These are phyloP conservation scores for Nasua narica DNA, from an alignment of 2,797 vertebrate species.

Conservation along the genomic window DNA sequence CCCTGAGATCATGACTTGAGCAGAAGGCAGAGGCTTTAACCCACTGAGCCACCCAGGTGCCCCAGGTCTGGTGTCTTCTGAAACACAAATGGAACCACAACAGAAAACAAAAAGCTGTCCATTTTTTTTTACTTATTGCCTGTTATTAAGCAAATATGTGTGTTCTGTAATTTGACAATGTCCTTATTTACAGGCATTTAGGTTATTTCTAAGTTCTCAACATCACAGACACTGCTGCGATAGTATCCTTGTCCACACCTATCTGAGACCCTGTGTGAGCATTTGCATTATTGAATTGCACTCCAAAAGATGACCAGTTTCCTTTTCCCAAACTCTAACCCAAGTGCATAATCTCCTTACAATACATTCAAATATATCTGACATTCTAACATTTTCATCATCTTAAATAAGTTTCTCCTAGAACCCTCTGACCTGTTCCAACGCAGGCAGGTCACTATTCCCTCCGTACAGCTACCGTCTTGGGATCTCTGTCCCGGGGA, in stretches of 20 bases:
- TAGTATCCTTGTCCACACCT: neutral
- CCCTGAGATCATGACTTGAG: too few relatives aligned
- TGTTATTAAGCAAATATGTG: neutral
- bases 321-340: neutral
- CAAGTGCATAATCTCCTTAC: neutral
- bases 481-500: neutral
- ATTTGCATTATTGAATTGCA: neutral
- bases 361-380: neutral
- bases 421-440: neutral
- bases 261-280: neutral
- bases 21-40: too few relatives aligned
- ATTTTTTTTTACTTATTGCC: neutral
- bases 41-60: too few relatives aligned
- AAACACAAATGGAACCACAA: neutral
- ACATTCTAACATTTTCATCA: neutral
- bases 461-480: neutral
- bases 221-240: neutral
- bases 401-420: neutral
- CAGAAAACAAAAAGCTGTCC: neutral
- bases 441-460: neutral
- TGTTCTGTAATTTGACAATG: neutral
- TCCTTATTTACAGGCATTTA: neutral
- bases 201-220: neutral
- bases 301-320: neutral
- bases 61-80: neutral